Base-by-base conservation (phyloP, 1,140 invertebrate genomes). In the Aphaenogaster rudis region DNA sequence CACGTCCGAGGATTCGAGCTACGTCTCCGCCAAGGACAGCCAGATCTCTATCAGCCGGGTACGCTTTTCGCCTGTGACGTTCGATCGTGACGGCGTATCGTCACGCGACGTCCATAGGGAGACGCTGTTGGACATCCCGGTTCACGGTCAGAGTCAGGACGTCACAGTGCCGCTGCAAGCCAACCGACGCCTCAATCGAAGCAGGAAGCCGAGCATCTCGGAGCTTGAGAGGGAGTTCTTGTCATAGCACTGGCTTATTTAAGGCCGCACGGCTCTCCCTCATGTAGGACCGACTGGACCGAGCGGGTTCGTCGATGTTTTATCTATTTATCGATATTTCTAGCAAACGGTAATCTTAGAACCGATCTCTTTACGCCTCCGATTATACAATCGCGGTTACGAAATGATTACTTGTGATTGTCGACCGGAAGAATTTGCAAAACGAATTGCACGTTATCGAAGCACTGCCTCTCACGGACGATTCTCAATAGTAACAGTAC, bases 1-100 rank as follows among this genome's bases (percentile, higher is more conserved):
- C 17, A 97, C 97, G 0, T 98, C 97, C 89, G 98, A 98, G 74
- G 98, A 98, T 88, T 98, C 97, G 88, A 98, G 97, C 50, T 98
- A 98, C 92, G 96, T 98, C 54, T 98, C 98, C 1, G 98, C 98
- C 2, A 97, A 98, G 88, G 98, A 98, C 89, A 97, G 96, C 69
- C 96, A 97, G 74, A 95, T 95, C 59, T 96, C 95, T 8, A 94
- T 95, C 6, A 96, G 97, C 54, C 95, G 98, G 7, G 98, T 98
- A 2, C 96, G 98, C 1, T 98, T 98, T 94, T 98, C 98, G 57
- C 98, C 98, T 0, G 96, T 97, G 11, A 97, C 97, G 0, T 96
- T 97, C 61, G 95, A 95, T 48, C 88, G 94, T 3, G 94, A 95
- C 1, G 86, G 66, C 45, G 50, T 92, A 9, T 4, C 69, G n/a